Percentiles rank a stretch among this genome's conserved stretches.
Conservation (phyloP, 2,113 vertebrate species). For the Prionailurus viverrinus region DNA sequence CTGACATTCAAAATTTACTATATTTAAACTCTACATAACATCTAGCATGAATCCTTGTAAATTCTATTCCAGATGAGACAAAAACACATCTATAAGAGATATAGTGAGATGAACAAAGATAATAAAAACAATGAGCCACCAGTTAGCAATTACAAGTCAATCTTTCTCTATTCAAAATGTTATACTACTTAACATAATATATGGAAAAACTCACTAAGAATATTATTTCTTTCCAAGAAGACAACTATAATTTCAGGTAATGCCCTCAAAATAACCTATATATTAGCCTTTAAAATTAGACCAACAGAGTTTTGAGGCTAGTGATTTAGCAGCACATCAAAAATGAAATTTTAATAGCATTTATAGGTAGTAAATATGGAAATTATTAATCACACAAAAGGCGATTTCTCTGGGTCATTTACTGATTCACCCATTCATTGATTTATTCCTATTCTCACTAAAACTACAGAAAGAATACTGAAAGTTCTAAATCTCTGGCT, state of each 20-base stretch:
- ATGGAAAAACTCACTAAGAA: not conserved
- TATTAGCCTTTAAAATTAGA: not conserved
- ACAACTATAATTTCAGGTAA: not conserved
- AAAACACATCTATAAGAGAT: not conserved
- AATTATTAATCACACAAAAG: conserved; percentile 19
- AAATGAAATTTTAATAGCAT: not conserved
- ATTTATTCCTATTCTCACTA: not conserved
- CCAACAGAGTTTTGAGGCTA: not conserved
- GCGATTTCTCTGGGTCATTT: not conserved
- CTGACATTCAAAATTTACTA: not conserved
- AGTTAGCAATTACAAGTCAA: not conserved
- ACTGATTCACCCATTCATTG: not conserved
- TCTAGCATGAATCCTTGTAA: not conserved
- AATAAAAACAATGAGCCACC: not conserved
- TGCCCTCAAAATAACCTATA: not conserved
- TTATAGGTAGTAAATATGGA: not conserved
- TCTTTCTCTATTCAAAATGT: not conserved
- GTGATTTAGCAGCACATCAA: not conserved
- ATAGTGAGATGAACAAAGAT: not conserved
- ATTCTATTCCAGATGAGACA: not conserved
- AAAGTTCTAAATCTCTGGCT: not conserved
- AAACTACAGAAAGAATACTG: not conserved
- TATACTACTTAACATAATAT: not conserved
- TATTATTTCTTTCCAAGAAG: conserved; percentile 9
- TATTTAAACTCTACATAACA: conserved; percentile 10